Evolutionary conservation across 2,888 invertebrate species (phyloP).

Genomic region (Acronicta aceris): DNA sequence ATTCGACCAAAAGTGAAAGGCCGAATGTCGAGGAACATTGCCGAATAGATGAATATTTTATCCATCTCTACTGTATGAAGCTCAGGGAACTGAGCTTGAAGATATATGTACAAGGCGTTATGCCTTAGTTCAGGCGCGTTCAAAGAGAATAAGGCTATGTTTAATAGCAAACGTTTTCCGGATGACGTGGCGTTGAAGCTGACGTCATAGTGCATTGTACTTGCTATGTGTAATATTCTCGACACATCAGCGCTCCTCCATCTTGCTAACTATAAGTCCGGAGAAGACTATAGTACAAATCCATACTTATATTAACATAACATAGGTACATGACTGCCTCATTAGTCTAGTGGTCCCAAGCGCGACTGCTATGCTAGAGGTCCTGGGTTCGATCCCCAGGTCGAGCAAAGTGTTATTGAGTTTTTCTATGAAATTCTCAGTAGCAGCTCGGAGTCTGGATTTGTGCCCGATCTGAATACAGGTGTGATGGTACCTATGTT

Average conservation of each 20-base stretch:
- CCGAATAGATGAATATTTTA: constrained; percentile 1
- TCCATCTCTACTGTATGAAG: not conserved
- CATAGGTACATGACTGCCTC: no score
- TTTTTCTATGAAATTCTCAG: no score
- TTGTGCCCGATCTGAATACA: no score
- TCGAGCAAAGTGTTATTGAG: no score
- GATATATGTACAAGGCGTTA: not conserved
- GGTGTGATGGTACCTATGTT: no score
- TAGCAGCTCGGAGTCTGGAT: no score
- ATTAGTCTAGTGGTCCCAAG: no score
- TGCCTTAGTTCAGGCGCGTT: constrained; percentile 11
- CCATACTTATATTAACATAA: no score
- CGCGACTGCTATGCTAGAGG: no score
- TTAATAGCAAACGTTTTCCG: constrained; percentile 8
- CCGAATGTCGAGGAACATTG: not conserved
- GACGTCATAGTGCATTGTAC: constrained; percentile 1
- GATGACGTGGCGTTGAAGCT: not conserved
- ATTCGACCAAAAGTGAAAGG: not conserved
- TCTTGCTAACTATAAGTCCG: not conserved
- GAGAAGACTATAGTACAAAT: no score
- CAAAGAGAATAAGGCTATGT: constrained; percentile 15
- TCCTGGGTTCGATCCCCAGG: no score
- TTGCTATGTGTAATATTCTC: not conserved
- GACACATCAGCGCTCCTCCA: not conserved
- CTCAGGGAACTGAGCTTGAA: not conserved